Conservation (phyloP, 2,113 vertebrate genomes). For the Suncus etruscus region DNA sequence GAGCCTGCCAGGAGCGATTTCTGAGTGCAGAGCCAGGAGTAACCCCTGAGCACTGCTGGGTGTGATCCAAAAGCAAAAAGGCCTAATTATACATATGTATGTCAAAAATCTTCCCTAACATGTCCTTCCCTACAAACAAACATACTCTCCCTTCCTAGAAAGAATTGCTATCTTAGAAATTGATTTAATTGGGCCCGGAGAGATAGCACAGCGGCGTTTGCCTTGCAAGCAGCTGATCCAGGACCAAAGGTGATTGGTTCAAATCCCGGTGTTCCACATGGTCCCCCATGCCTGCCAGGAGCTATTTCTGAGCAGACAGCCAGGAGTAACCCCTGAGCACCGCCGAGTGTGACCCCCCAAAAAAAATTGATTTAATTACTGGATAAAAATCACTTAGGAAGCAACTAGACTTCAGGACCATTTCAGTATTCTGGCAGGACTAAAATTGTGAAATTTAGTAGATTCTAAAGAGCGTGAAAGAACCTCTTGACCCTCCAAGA, state of each 20-base stretch:
- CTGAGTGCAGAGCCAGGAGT: too few species aligned
- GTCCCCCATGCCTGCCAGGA: too few species aligned
- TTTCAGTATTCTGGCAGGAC: slow-evolving; percentile 88
- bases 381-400: slow-evolving; percentile 71
- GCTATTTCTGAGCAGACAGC: too few species aligned
- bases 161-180: background rate
- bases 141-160: background rate
- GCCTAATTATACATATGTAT: background rate
- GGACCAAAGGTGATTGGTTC: too few species aligned
- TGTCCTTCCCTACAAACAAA: background rate
- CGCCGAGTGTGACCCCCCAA: too few species aligned
- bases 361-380: slow-evolving; percentile 87
- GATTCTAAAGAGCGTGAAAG: slow-evolving; percentile 88
- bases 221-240: too few species aligned
- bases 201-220: too few species aligned
- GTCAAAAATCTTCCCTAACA: background rate
- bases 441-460: slow-evolving; percentile 87
- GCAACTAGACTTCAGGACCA: slow-evolving; percentile 91
- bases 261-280: too few species aligned
- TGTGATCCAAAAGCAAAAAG: background rate
- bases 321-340: too few species aligned
- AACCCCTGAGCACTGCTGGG: too few species aligned
- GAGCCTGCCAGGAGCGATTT: too few species aligned
- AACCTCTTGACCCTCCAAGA: slow-evolving; percentile 89
- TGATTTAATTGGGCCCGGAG: slow-evolving; percentile 90